Evolutionary conservation across 2,113 vertebrate species (phyloP).

Genomic region (Patagioenas fasciata): DNA sequence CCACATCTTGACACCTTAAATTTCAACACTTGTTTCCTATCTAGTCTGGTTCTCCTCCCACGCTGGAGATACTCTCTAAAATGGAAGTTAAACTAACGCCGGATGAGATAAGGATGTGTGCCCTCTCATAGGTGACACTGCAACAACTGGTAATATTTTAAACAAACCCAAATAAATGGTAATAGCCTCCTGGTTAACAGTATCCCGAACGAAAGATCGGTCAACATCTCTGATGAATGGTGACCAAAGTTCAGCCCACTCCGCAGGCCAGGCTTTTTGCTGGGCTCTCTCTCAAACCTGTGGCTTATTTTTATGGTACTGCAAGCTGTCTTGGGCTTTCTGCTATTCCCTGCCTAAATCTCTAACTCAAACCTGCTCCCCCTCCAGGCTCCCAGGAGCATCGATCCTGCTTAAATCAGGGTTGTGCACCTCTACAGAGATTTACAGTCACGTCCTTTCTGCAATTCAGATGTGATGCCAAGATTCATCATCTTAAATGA

Average conservation of each 20-base stretch:
- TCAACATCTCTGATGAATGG: neutral
- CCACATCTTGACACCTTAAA: constrained; percentile 14
- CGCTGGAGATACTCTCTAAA: neutral
- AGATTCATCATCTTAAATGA: constrained; percentile 36
- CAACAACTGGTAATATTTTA: neutral
- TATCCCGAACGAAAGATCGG: neutral
- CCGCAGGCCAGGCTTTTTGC: neutral
- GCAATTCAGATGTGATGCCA: neutral
- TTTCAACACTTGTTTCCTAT: constrained; percentile 41
- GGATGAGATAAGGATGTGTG: neutral
- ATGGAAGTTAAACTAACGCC: neutral
- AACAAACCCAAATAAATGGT: neutral
- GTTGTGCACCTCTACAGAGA: neutral
- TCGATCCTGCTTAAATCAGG: neutral
- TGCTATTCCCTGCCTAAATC: neutral
- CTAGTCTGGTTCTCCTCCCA: constrained; percentile 38
- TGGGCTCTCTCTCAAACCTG: neutral
- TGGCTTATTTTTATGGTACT: neutral
- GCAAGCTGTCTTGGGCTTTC: neutral
- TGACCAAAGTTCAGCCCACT: fast-evolving
- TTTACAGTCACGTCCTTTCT: neutral
- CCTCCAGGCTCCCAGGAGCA: neutral
- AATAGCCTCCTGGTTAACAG: neutral
- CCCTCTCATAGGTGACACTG: neutral
- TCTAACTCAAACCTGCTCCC: neutral